Conservation (phyloP, 2,888 invertebrate genomes). For the Lordiphosa fenestrarum region DNA sequence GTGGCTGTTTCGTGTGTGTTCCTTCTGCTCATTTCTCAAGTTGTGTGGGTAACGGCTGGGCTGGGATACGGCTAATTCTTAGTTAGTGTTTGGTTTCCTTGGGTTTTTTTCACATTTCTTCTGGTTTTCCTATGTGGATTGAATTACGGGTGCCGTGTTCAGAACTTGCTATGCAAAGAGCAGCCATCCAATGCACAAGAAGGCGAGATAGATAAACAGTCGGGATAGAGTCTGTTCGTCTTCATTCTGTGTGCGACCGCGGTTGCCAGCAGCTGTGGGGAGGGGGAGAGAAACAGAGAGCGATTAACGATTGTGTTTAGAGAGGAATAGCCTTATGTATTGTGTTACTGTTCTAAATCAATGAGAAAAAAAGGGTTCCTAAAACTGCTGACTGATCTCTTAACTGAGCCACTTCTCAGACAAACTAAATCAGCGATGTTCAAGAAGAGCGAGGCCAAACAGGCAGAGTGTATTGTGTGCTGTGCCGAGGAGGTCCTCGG, state of each 20-base stretch:
- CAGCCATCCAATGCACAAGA: constrained; percentile 95
- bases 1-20: background rate
- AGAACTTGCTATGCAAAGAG: constrained; percentile 86
- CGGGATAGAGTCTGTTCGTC: constrained; percentile 96
- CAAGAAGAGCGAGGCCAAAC: no score
- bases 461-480: no score
- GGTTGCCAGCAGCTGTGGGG: constrained; percentile 74
- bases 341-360: no score
- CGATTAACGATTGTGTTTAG: background rate
- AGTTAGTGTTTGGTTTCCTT: background rate
- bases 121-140: background rate
- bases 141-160: constrained; percentile 2
- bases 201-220: constrained; percentile 95
- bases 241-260: constrained; percentile 92
- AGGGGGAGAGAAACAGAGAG: constrained; percentile 1
- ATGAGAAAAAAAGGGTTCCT: no score
- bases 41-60: background rate
- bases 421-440: no score
- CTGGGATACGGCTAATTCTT: background rate
- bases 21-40: background rate
- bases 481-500: no score
- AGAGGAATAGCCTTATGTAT: background rate
- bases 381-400: no score
- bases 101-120: background rate
- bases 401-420: no score